Base-by-base conservation (phyloP, 64 coral and sea anemone species). In the Pachyseris speciosa region DNA sequence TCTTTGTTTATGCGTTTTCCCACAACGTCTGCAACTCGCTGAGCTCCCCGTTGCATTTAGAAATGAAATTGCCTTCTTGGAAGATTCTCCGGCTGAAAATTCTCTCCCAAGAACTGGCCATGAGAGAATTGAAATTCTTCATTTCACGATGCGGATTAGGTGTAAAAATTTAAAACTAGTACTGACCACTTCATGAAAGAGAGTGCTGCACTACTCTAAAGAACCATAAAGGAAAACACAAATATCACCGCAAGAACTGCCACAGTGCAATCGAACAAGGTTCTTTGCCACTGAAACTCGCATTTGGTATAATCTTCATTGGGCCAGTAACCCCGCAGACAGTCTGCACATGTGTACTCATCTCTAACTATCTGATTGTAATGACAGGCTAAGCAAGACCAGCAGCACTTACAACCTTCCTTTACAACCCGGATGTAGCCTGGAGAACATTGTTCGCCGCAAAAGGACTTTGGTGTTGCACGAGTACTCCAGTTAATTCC, bases 341-440 rank as follows among this genome's bases (percentile, higher is more conserved):
- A 96, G 31, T 96, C 94, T 55, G 51, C 70, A 79, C 94, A 96
- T 4, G 66, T 76, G 47, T 44, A 80, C 31, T 85, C 84, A 49
- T 96, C 71, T 32, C 29, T 89, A 12, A 96, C 84, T 13, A 88
- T 88, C 28, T 96, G 94, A 20, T 96, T 96, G 45, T 96, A 93
- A 68, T 93, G 87, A 58, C 94, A 96, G 6, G 59, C 67, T 17
- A 74, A 70, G 47, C 94, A 96, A 0, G 90, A 84, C 94, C 94
- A 96, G 39, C 94, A 96, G 27, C 94, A 96, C 71, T 78, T 85
- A 48, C 70, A 49, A 20, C 50, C 70, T 2, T 31, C 19, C 78
- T 78, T 91, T 27, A 80, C 32, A 9, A 93, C 86, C 47, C 84
- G 90, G 25, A 96, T 65, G 64, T 89, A 31, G 29, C 94, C 94